Conservation (phyloP, 2,888 invertebrate genomes). For the Folsomia manolachei region DNA sequence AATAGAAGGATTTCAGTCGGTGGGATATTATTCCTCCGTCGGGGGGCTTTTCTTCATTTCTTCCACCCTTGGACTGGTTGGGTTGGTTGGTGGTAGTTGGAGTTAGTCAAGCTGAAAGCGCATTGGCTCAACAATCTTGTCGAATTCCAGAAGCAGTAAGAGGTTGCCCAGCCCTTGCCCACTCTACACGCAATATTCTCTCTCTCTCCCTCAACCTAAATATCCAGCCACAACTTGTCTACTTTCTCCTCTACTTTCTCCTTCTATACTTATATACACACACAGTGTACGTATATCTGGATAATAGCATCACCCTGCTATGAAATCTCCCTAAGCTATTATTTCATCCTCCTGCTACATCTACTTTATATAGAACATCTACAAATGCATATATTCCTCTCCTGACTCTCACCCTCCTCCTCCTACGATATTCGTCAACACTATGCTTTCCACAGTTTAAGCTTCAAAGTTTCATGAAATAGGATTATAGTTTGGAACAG, state of each 20-base stretch:
- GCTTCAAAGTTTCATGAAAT: too few species aligned
- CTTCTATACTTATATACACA: neutral
- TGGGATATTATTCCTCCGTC: neutral
- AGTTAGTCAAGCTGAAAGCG: conserved; percentile 51
- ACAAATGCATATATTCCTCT: neutral
- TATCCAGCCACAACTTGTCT: conserved; percentile 17
- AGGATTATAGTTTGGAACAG: too few species aligned
- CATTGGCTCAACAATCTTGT: conserved; percentile 51
- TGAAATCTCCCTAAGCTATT: too few species aligned
- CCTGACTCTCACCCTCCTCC: neutral
- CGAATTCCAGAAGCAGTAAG: conserved; percentile 44
- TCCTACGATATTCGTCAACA: too few species aligned
- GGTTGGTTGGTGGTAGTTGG: conserved; percentile 5
- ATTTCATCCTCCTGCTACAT: too few species aligned
- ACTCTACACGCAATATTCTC: too few species aligned
- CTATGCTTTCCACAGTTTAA: too few species aligned
- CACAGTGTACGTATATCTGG: neutral
- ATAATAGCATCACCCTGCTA: too few species aligned
- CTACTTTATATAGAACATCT: too few species aligned
- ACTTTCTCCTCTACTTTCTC: conserved; percentile 19
- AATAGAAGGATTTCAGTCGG: neutral
- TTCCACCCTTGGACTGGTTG: neutral
- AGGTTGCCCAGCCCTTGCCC: conserved; percentile 46
- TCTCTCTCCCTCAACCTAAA: conserved; percentile 21
- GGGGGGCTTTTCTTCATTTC: neutral